Evolutionary conservation across 2,797 vertebrate genomes (phyloP), one percentile per base, ranked within the genome.

Genomic region (Nannoperca obscura): DNA sequence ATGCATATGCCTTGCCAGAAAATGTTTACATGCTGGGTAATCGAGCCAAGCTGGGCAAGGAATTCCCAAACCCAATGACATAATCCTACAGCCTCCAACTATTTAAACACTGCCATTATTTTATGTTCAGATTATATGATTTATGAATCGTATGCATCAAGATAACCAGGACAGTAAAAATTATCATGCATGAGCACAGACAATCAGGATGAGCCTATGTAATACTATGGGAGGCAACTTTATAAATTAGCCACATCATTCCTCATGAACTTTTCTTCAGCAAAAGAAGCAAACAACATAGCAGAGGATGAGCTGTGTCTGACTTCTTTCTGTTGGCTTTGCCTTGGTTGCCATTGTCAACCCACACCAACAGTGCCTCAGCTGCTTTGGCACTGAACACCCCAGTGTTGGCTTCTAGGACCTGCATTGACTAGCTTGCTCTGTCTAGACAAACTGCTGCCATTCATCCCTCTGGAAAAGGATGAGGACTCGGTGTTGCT

Each of bases 1-100:
- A 76, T 74, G 72, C 38, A 34, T 69, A 71, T 66, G 74, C 74
- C 71, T 78, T 67, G 81, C 70, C 80, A 83, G 79, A 77, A 82
- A 78, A 76, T 88, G 80, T 89, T 88, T 80, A 82, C 80, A 79
- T 84, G 76, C 52, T 40, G 59, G 59, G 59, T 77, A 79, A 86
- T 82, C 44, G 66, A 85, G 78, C 80, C 74, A 74, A 80, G 30
- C 75, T 58, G 22, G 74, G 64, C 42, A 68, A 78, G 67, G 63
- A 78, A 88, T 67, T 75, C 61, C 76, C 77, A 71, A 50, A 75
- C 32, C 50, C 36, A 62, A 6, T 66, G 46, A 67, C 49, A 78
- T 72, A 68, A 84, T 47, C 19, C 13, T 1, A 20, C 9, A 3
- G 10, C 52, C 20, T 64, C 20, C 38, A 6, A 59, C 40, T 47